These are phyloP conservation scores for Macrobrachium nipponense DNA, from an alignment of 1,140 invertebrate genomes.

Conservation along the genomic window DNA sequence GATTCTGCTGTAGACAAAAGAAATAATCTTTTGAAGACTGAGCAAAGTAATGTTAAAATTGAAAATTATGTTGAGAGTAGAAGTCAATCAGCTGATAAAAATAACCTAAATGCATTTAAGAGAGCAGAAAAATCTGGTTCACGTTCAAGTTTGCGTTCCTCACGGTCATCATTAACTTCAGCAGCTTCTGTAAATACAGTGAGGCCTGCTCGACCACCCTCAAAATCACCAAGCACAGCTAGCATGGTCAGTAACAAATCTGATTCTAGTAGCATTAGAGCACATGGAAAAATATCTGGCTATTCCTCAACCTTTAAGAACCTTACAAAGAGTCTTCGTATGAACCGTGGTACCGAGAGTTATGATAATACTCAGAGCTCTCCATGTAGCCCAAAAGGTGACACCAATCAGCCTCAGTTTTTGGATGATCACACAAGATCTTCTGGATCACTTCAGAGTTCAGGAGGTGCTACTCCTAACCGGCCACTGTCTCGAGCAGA, in stretches of 20 bases:
- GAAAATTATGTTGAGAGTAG: conserved; percentile 42
- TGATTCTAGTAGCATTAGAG: conserved; percentile 29
- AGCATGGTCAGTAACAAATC: conserved; percentile 47
- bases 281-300: conserved; percentile 64
- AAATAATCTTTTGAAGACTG: not conserved
- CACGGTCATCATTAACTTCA: conserved; percentile 84
- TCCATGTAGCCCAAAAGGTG: conserved; percentile 29
- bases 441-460: conserved; percentile 56
- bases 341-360: conserved; percentile 53
- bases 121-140: conserved; percentile 71
- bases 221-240: conserved; percentile 50
- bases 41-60: conserved; percentile 7
- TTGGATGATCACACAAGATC: conserved; percentile 50
- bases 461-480: conserved; percentile 50
- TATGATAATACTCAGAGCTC: conserved; percentile 43
- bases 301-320: conserved; percentile 67
- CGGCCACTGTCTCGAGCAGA: conserved; percentile 59
- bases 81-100: not conserved
- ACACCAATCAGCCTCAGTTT: conserved; percentile 32
- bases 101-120: conserved; percentile 73
- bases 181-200: conserved; percentile 82
- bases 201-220: conserved; percentile 72
- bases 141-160: conserved; percentile 81
- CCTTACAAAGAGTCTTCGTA: conserved; percentile 65
- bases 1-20: not conserved